Evolutionary conservation across 2,113 vertebrate species (phyloP), one percentile per base, ranked within the genome.

Genomic region (Butorides virescens): DNA sequence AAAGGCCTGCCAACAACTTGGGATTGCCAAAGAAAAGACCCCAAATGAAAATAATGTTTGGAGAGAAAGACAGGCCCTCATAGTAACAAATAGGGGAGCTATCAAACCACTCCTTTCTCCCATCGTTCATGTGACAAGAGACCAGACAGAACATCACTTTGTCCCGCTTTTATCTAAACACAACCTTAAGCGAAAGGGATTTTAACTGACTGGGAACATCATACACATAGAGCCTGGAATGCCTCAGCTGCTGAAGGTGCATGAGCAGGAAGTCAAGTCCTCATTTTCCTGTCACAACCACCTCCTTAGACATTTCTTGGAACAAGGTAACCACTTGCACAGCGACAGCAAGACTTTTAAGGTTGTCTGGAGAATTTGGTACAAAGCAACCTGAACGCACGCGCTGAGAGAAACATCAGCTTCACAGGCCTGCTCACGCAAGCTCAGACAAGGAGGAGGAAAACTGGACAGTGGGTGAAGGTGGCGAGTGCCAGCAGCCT

Each of bases 381-480:
- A 20, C 15, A 50, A 90, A 90, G 47, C 42, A 76, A 63, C 17
- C 18, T 8, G 32, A 63, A 20, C 14, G 29, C 23, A 21, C 1
- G 1, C 46, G 22, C 12, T 5, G 3, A 4, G n/a, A 44, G 10
- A 65, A 76, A 58, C 23, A 32, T 9, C 5, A 11, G 3, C 46
- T 29, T 7, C 22, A 17, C 25, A 8, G 25, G 7, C 10, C 6
- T 8, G 13, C 8, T 8, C 20, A 1, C 0, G 3, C 3, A 4
- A 42, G 39, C 10, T 37, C 19, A 3, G 49, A 21, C 17, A 4
- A 26, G 18, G 29, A 55, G 17, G 1, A 18, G 18, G 10, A 32
- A n/a, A 82, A 22, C 4, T 0, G 2, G 21, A 1, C 14, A 9
- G 63, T 0, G 10, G 17, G 9, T 9, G 7, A 42, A 37, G 37